Percentiles rank a stretch among this genome's conserved stretches.
These are phyloP conservation scores for Cuniculus paca DNA, from an alignment of 2,797 vertebrate genomes.

Conservation along the genomic window DNA sequence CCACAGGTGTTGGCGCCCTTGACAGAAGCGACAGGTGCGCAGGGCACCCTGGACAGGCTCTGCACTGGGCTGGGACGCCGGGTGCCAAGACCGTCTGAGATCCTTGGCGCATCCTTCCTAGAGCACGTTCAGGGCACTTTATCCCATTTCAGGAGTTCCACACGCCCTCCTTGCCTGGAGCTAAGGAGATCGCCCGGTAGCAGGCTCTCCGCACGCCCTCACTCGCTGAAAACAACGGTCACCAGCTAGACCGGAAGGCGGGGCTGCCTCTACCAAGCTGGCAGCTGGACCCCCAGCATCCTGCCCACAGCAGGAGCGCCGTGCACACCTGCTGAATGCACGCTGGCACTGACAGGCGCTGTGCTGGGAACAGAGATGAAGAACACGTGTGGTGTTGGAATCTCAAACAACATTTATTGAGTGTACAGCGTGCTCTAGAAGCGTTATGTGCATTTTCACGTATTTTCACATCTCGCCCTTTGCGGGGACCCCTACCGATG, in stretches of 20 bases:
- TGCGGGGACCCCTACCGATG: neutral
- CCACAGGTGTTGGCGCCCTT: neutral
- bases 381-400: neutral
- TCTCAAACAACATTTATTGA: neutral
- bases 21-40: neutral
- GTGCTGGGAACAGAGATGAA: neutral
- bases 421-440: neutral
- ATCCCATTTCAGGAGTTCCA: neutral
- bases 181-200: neutral
- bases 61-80: neutral
- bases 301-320: neutral
- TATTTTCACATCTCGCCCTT: neutral
- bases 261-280: accelerated
- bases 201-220: neutral
- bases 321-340: accelerated
- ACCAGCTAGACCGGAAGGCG: neutral
- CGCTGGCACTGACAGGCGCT: slow-evolving; percentile 22
- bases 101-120: neutral
- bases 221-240: neutral
- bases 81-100: neutral
- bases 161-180: neutral
- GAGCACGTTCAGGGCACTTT: neutral
- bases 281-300: neutral
- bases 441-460: neutral
- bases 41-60: neutral